phyloP scores from a whole-genome alignment of 2,888 invertebrate genomes.

The Yponomeuta cagnagella region DNA sequence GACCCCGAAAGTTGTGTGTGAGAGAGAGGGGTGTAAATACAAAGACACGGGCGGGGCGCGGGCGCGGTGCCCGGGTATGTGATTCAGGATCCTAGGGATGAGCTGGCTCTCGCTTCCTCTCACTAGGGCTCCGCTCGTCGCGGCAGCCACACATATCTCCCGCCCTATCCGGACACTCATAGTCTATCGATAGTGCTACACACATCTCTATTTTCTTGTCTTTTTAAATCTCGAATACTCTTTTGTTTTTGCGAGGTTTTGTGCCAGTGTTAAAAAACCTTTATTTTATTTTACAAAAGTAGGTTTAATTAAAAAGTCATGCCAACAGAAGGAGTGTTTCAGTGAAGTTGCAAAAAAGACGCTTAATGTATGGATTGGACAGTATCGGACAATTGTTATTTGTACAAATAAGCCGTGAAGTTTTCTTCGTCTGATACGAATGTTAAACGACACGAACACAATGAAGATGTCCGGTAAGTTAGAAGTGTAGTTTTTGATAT shows the following conservation, averaged over 20 bases:
- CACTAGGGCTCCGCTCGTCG: conserved; percentile 67
- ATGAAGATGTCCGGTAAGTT: conserved; percentile 71
- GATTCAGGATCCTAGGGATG: conserved; percentile 77
- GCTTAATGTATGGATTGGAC: not conserved
- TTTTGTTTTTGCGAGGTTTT: not conserved
- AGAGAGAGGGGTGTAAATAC: conserved; percentile 65
- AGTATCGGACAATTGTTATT: not conserved
- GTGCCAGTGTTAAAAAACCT: conserved; percentile 9
- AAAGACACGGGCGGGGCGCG: conserved; percentile 41
- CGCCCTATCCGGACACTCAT: conserved; percentile 28
- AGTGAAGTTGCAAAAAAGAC: not conserved
- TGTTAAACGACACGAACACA: conserved; percentile 25
- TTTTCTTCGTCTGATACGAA: no score
- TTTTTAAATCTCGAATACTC: conserved; percentile 1
- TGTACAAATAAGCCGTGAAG: not conserved
- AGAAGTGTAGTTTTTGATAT: not conserved
- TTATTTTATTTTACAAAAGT: not conserved
- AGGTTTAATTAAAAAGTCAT: not conserved
- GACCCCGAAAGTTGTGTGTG: conserved; percentile 39
- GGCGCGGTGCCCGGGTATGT: conserved; percentile 55
- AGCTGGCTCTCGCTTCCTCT: conserved; percentile 71
- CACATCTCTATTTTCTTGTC: conserved; percentile 27
- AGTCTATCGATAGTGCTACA: conserved; percentile 32
- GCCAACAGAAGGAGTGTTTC: not conserved
- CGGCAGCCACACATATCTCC: conserved; percentile 56